Conservation (phyloP, 2,113 vertebrate species). For the Falcunculus frontatus region DNA sequence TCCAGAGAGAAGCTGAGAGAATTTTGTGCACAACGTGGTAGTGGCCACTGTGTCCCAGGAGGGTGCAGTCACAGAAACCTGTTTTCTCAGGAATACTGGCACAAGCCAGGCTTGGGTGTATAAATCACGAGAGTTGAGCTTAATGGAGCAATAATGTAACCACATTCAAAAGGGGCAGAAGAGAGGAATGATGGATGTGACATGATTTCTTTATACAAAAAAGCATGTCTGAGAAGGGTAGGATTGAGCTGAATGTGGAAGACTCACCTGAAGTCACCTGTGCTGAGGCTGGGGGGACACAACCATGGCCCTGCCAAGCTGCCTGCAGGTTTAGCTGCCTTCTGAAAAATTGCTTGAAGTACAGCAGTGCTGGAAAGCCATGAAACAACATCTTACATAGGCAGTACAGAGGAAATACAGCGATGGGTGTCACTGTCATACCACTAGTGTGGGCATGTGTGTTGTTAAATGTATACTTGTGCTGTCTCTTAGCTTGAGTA, state of each 20-base stretch:
- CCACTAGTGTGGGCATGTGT: rapidly evolving
- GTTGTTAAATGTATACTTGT: not conserved
- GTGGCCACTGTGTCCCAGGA: not conserved
- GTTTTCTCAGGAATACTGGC: not conserved
- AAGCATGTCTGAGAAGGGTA: not conserved
- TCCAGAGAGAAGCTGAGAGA: not conserved
- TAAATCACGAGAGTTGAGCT: conserved; percentile 12
- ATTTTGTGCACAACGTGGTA: not conserved
- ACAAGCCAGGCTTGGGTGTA: not conserved
- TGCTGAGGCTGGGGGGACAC: not conserved
- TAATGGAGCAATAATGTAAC: conserved; percentile 11
- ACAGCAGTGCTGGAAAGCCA: not conserved
- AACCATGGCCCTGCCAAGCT: not conserved
- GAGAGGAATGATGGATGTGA: not conserved
- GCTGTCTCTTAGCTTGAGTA: not conserved
- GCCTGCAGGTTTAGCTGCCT: not conserved
- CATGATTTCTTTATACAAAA: not conserved
- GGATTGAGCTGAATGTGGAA: not conserved
- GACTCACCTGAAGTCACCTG: not conserved
- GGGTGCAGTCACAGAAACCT: not conserved
- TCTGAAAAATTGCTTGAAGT: not conserved
- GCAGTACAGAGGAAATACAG: not conserved
- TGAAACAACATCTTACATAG: not conserved
- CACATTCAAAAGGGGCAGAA: not conserved
- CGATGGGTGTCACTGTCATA: not conserved